Evolutionary conservation across 2,113 vertebrate genomes (phyloP).

Genomic region (Phocoena phocoena): DNA sequence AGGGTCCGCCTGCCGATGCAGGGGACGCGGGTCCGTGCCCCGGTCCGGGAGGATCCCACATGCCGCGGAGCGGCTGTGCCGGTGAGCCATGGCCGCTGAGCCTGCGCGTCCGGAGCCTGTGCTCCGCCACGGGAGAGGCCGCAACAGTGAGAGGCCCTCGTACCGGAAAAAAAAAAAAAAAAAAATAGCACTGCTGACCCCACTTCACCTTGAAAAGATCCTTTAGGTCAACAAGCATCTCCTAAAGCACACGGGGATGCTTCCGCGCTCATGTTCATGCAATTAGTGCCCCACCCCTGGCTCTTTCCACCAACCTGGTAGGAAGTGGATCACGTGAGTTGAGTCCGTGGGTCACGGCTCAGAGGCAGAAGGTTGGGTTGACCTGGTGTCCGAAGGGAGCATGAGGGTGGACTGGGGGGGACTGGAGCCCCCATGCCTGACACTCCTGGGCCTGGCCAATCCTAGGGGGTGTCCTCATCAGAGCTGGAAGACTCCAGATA

Average conservation of each 20-base stretch:
- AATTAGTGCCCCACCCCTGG: background rate
- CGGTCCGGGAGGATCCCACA: too few species aligned
- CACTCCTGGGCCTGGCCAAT: background rate
- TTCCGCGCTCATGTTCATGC: too few species aligned
- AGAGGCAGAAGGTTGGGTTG: background rate
- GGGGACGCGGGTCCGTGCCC: too few species aligned
- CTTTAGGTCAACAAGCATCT: background rate
- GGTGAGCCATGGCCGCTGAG: too few species aligned
- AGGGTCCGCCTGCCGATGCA: too few species aligned
- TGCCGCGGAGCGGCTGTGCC: too few species aligned
- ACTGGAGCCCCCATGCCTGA: background rate
- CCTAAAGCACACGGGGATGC: background rate
- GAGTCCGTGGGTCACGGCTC: background rate
- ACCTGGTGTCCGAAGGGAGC: background rate
- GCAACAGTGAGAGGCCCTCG: too few species aligned
- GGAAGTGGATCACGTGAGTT: background rate
- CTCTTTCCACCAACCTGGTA: background rate
- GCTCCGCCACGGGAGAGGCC: too few species aligned
- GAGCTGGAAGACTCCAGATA: too few species aligned
- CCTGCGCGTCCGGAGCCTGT: too few species aligned
- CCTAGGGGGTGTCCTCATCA: background rate
- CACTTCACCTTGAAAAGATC: background rate
- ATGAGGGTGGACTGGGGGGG: fast-evolving
- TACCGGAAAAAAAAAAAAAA: too few species aligned
- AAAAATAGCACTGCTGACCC: background rate